Evolutionary conservation across 2,888 invertebrate genomes (phyloP), one percentile per base, ranked within the genome.

Genomic region (Nymphalis urticae): DNA sequence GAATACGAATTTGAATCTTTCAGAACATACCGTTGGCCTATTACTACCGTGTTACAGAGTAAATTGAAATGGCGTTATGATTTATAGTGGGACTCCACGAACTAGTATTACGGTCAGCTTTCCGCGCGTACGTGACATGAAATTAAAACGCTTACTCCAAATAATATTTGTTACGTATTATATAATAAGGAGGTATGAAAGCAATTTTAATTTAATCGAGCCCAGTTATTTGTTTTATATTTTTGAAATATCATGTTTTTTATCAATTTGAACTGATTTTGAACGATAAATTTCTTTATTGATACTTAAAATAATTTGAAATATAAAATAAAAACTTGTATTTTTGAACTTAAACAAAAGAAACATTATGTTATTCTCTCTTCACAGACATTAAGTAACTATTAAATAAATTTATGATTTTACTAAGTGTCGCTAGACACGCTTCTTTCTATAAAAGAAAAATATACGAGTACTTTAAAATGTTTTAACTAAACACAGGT

Each of bases 1-100:
- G 92, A 92, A 92, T 92, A 91, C 87, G 86, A 89, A 92, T 90
- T 88, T 82, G 85, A 85, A 85, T 86, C 87, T 91, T 91, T 88
- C 88, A 88, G 86, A 84, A 80, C 79, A 74, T 80, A 83, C 80
- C 82, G 80, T 81, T 84, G 85, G 85, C 85, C 85, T 87, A 84
- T 87, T 87, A 86, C 82, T 81, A 82, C 79, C 82, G 82, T 87
- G 87, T 88, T 88, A 83, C 82, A 83, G 82, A 82, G 86, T 85
- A 89, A 90, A 92, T 91, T 91, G 91, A 91, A 90, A 89, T 81
- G 83, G 87, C 84, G 83, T 83, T 88, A 89, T 90, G 91, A 91
- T 92, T 90, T 91, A 91, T 90, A 82, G 86, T 77, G 76, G 82
- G 86, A 82, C 85, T 89, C 86, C 87, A 86, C 85, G 85, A 86